phyloP scores from a whole-genome alignment of 2,113 vertebrate species.

The Caracal caracal region DNA sequence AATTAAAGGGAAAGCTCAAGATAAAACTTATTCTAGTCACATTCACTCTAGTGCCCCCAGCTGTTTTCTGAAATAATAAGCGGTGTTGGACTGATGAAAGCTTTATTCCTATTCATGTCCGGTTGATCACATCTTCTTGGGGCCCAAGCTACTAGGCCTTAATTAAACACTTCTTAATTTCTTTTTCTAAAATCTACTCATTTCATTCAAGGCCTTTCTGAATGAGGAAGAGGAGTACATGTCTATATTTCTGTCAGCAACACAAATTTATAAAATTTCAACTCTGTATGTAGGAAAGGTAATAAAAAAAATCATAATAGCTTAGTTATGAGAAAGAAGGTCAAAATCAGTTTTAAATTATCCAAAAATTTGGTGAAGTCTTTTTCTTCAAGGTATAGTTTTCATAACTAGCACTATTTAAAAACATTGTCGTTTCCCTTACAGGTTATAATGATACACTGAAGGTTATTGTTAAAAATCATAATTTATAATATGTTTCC shows the following conservation, averaged over 20 bases:
- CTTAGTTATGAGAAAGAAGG: background rate
- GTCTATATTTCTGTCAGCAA: conserved; percentile 11
- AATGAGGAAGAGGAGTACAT: background rate
- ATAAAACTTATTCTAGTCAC: background rate
- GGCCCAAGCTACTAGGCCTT: background rate
- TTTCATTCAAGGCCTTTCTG: background rate
- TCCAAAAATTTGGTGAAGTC: background rate
- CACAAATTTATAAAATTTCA: background rate
- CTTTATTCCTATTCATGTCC: background rate
- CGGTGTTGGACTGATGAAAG: background rate
- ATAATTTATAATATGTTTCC: background rate
- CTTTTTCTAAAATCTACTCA: background rate
- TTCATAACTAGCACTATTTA: background rate
- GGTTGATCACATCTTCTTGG: background rate
- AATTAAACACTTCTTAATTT: background rate
- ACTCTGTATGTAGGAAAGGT: background rate
- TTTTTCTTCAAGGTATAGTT: conserved; percentile 12
- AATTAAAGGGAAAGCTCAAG: background rate
- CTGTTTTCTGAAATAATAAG: background rate
- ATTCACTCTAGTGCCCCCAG: background rate
- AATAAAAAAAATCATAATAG: background rate
- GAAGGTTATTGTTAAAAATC: background rate
- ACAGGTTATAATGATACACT: background rate
- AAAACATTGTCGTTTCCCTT: background rate
- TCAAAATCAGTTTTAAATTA: background rate